Percentiles rank a stretch among this genome's conserved stretches.
Evolutionary conservation across 2,113 vertebrate species (phyloP).

Genomic region (Spea bombifrons): DNA sequence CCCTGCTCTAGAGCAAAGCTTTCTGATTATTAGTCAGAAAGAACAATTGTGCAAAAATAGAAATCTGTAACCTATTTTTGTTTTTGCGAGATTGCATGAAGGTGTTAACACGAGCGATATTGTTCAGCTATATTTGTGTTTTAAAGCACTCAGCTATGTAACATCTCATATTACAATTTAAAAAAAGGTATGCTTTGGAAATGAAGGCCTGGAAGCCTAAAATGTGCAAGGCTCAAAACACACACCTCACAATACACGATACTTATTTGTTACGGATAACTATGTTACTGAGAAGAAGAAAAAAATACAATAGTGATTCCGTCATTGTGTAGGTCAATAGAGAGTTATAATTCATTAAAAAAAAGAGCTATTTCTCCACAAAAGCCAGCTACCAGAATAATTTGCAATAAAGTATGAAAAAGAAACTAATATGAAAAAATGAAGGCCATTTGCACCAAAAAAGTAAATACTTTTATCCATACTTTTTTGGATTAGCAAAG

Average conservation of each 20-base stretch:
- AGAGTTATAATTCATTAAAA: background rate
- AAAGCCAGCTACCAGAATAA: constrained; percentile 36
- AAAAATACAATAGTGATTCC: constrained; percentile 19
- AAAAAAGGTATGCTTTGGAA: constrained; percentile 29
- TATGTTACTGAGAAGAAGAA: constrained; percentile 32
- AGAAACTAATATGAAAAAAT: background rate
- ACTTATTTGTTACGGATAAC: constrained; percentile 21
- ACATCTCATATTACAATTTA: background rate
- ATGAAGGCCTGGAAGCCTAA: constrained; percentile 21
- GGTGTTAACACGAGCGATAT: too few species aligned
- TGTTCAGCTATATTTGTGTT: too few species aligned
- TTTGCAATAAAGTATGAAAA: background rate
- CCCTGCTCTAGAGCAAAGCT: background rate
- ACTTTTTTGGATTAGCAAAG: constrained; percentile 20
- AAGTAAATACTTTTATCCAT: constrained; percentile 8
- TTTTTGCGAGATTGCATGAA: constrained; percentile 4
- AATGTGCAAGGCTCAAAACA: constrained; percentile 43
- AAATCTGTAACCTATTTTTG: background rate
- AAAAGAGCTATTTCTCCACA: constrained; percentile 18
- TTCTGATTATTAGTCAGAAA: constrained; percentile 3
- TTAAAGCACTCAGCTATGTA: background rate
- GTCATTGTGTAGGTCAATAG: background rate
- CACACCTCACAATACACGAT: constrained; percentile 31
- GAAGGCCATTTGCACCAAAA: constrained; percentile 7
- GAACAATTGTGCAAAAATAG: background rate